phyloP scores from a whole-genome alignment of 1,140 invertebrate genomes.

The Ooceraea biroi region DNA sequence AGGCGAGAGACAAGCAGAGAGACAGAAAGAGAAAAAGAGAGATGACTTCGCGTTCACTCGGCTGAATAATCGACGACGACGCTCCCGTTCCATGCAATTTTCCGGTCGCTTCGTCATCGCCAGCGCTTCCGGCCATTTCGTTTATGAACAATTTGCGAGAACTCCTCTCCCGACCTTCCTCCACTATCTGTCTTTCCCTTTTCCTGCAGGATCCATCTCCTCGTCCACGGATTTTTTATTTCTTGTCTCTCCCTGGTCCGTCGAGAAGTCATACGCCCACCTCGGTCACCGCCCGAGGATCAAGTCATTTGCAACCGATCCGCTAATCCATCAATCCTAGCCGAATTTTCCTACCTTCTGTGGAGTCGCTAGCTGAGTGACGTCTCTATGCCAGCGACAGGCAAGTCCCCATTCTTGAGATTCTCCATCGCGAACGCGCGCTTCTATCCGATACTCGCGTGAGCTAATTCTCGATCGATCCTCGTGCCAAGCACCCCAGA shows the following conservation, averaged over 20 bases:
- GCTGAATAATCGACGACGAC: conserved; percentile 51
- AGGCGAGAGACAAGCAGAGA: background rate
- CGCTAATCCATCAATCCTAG: conserved; percentile 31
- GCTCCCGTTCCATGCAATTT: conserved; percentile 59
- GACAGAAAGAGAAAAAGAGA: conserved; percentile 7
- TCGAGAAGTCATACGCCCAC: background rate
- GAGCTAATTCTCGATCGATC: conserved; percentile 58
- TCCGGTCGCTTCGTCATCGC: conserved; percentile 42
- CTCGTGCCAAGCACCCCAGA: conserved; percentile 1
- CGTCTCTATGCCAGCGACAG: conserved; percentile 85
- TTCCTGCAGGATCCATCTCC: conserved; percentile 8
- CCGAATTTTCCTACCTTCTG: conserved; percentile 71
- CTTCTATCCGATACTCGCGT: conserved; percentile 24
- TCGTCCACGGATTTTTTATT: background rate
- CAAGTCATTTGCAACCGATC: conserved; percentile 68
- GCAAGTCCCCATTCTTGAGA: conserved; percentile 83
- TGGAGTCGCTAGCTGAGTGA: conserved; percentile 86
- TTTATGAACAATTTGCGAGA: conserved; percentile 58
- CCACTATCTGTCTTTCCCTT: background rate
- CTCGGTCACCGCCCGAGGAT: conserved; percentile 28
- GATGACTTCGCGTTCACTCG: conserved; percentile 22
- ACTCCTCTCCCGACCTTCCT: background rate
- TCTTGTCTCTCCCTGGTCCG: conserved; percentile 2
- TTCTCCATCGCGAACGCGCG: conserved; percentile 69
- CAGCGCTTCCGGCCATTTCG: conserved; percentile 45